Conservation (phyloP, 2,113 vertebrate genomes). For the Stigmatopora argus region DNA sequence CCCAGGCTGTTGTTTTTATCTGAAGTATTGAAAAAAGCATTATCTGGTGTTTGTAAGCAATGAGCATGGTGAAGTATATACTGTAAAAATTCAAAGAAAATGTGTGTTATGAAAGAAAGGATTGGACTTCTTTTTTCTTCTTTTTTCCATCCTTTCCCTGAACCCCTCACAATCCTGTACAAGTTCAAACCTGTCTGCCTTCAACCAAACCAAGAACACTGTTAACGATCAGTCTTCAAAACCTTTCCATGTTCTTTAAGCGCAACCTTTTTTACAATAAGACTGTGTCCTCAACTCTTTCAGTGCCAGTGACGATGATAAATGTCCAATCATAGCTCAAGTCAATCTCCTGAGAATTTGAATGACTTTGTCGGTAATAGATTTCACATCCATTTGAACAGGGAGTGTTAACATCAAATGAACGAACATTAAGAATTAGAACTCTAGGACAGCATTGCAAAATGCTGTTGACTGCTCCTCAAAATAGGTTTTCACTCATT, state of each 20-base stretch:
- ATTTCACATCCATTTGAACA: too few species aligned
- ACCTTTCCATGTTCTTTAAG: conserved; percentile 13
- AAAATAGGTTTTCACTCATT: neutral
- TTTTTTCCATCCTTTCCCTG: neutral
- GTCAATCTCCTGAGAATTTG: too few species aligned
- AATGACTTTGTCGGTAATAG: too few species aligned
- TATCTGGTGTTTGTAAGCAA: neutral
- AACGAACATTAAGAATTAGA: conserved; percentile 24
- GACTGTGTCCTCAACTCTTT: conserved; percentile 25
- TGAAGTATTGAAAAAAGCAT: neutral
- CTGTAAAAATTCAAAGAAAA: neutral
- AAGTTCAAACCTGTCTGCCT: conserved; percentile 25
- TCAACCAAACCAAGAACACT: conserved; percentile 29
- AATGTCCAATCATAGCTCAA: too few species aligned
- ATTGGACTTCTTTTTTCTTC: neutral
- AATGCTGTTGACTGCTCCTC: conserved; percentile 42
- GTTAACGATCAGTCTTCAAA: conserved; percentile 20
- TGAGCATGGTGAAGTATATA: neutral
- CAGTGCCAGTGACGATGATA: too few species aligned
- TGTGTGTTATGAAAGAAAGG: neutral
- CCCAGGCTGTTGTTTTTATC: neutral
- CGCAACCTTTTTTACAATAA: conserved; percentile 26
- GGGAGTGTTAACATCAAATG: too few species aligned
- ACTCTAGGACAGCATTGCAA: conserved; percentile 47
- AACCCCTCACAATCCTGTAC: neutral